Conservation (phyloP, 2,797 vertebrate species). For the Pseudochromis fuscus region DNA sequence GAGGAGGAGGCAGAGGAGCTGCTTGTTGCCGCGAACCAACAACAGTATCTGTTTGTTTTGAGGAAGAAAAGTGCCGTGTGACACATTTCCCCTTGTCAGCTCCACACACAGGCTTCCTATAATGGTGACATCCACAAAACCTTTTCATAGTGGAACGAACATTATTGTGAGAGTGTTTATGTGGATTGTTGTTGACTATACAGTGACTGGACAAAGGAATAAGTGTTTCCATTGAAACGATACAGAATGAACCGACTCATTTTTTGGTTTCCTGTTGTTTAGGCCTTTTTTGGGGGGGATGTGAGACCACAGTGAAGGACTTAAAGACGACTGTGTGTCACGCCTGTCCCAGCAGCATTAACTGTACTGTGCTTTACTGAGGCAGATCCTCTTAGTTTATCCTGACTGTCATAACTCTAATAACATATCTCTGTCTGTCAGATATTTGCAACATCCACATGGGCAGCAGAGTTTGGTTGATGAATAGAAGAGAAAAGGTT, state of each 20-base stretch:
- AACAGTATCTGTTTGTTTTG: slow-evolving; percentile 74
- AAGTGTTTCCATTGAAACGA: slow-evolving; percentile 23
- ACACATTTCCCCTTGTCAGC: slow-evolving; percentile 59
- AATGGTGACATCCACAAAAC: slow-evolving; percentile 45
- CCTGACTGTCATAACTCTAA: slow-evolving; percentile 33
- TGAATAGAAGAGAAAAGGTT: not conserved
- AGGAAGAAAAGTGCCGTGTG: slow-evolving; percentile 47
- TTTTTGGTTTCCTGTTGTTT: slow-evolving; percentile 21
- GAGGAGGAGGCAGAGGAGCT: slow-evolving; percentile 59
- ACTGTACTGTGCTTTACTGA: slow-evolving; percentile 14
- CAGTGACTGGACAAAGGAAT: slow-evolving; percentile 25
- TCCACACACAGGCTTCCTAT: slow-evolving; percentile 40
- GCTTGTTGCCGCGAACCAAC: slow-evolving; percentile 48
- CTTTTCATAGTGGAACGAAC: slow-evolving; percentile 31
- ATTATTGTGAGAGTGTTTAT: slow-evolving; percentile 28
- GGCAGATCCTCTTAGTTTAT: slow-evolving; percentile 40
- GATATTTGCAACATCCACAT: slow-evolving; percentile 37
- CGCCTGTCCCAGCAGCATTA: slow-evolving; percentile 32
- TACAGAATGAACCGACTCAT: slow-evolving; percentile 17
- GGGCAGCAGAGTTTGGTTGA: slow-evolving; percentile 7
- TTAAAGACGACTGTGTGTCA: slow-evolving; percentile 21
- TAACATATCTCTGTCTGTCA: slow-evolving; percentile 20
- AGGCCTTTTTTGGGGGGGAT: slow-evolving; percentile 2
- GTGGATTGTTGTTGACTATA: slow-evolving; percentile 17
- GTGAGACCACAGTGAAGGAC: slow-evolving; percentile 22